Evolutionary conservation across 2,113 vertebrate genomes (phyloP).

Genomic region (Gallinago paraguaiae): DNA sequence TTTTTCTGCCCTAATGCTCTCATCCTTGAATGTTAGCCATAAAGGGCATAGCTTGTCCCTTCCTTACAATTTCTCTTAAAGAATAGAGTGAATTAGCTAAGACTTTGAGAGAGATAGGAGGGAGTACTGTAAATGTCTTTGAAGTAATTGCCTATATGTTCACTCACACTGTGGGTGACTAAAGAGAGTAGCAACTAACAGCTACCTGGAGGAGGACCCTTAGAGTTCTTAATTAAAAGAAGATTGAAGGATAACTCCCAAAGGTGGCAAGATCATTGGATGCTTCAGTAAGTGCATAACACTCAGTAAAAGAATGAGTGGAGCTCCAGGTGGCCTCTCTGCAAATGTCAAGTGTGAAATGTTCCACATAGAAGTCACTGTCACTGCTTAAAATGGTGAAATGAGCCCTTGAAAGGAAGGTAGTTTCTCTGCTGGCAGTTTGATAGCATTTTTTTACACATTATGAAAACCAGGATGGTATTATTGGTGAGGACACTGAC

Average conservation of each 20-base stretch:
- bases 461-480: background rate
- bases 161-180: background rate
- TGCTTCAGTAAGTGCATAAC: background rate
- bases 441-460: background rate
- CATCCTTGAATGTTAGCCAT: background rate
- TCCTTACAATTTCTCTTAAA: background rate
- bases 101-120: background rate
- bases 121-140: background rate
- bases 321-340: background rate
- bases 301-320: background rate
- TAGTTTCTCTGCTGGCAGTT: background rate
- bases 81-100: background rate
- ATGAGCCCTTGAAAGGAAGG: background rate
- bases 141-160: background rate
- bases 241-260: background rate
- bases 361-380: background rate
- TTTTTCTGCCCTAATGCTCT: background rate
- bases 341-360: background rate
- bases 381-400: background rate
- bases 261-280: background rate
- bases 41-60: background rate
- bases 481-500: background rate
- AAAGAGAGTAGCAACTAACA: background rate
- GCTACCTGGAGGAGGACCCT: background rate
- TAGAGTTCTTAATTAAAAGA: slow-evolving; percentile 7